Evolutionary conservation across 2,113 vertebrate genomes (phyloP), one percentile per base, ranked within the genome.

Genomic region (Trematomus loennbergii): DNA sequence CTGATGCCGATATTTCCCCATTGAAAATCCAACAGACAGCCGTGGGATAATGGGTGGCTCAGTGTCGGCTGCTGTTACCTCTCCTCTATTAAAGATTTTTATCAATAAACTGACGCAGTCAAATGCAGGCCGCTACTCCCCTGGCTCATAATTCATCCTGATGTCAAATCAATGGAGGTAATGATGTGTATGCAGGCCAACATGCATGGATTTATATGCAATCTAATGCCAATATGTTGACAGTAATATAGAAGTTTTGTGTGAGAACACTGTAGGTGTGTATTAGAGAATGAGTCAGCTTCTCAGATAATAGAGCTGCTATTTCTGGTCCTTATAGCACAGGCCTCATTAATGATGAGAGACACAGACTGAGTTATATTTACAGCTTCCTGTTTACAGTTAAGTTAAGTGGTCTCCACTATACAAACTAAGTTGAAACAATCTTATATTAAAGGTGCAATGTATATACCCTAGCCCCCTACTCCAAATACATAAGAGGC

Each of bases 81-180:
- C 70, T 59, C 16, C 49, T 69, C 61, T 33, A 12, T 63, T 17
- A 64, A 69, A 72, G 65, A 16, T 10, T 83, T 29, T 62, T 54
- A 65, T 80, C 83, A 78, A 86, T 72, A 83, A 58, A 61, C 49
- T 57, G 50, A 83, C 0, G 12, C 55, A 48, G 50, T 50, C 70
- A 67, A 74, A 78, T 60, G 53, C 66, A 64, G 25, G 63, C 52
- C 50, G 72, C 60, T 12, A 22, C 9, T 11, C 54, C 52, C 54
- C 12, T 12, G 53, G 46, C 71, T 65, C 74, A 84, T 86, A 86
- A 81, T 70, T 86, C 75, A 84, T 64, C 49, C 61, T 79, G 81
- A 86, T 81, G 75, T 64, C 78, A 84, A 83, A 76, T 88, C 78
- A 20, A 84, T 85, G 70, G 52, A 50, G 66, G 49, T 61, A 75